Evolutionary conservation across 2,113 vertebrate genomes (phyloP).

Genomic region (Muscicapa adusta): DNA sequence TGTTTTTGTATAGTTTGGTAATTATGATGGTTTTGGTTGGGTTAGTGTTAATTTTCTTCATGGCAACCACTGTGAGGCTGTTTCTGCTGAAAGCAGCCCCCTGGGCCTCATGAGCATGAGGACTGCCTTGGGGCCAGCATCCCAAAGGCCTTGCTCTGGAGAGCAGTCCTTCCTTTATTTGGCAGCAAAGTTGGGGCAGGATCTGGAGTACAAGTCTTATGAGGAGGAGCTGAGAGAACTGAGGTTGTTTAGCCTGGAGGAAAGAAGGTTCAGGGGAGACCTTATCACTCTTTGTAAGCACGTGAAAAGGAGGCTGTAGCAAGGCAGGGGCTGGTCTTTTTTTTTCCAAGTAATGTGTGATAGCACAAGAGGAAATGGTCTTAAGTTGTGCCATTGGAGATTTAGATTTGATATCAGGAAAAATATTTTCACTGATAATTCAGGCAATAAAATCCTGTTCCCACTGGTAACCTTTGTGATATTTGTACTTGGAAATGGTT

Average conservation of each 20-base stretch:
- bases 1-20: background rate
- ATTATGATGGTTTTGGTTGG: background rate
- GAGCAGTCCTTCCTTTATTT: background rate
- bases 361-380: background rate
- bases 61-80: background rate
- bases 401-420: background rate
- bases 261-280: background rate
- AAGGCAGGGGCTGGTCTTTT: rapidly evolving
- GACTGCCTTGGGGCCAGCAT: background rate
- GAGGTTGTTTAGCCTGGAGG: background rate
- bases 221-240: background rate
- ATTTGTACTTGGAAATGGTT: background rate
- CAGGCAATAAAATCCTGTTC: background rate
- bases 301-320: background rate
- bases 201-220: background rate
- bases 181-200: background rate
- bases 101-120: background rate
- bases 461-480: background rate
- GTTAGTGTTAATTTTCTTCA: background rate
- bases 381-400: background rate
- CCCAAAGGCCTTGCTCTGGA: background rate
- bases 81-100: background rate
- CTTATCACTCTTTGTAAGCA: background rate
- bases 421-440: background rate
- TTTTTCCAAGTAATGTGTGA: background rate